Evolutionary conservation across 2,888 invertebrate species (phyloP), one percentile per base, ranked within the genome.

Genomic region (Cryptocephalus moraei): DNA sequence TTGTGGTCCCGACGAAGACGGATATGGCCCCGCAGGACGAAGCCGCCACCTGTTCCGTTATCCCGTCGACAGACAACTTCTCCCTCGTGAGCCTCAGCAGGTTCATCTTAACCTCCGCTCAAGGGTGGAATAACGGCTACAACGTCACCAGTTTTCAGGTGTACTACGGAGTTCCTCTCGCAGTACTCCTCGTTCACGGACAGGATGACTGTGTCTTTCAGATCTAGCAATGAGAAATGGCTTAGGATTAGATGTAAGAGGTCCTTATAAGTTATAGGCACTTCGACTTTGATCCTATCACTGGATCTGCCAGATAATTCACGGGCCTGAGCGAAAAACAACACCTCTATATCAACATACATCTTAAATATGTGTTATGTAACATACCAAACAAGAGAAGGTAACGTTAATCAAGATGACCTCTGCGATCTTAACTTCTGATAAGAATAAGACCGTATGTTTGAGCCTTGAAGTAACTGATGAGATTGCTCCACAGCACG

Each of bases 91-190:
- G 66, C 62, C 84, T 78, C 12, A 90, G 61, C 56, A 79, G 75
- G 72, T 91, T 82, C 82, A 86, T 88, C 36, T 56, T 47, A 87
- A 60, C 95, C 95, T 60, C 94, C 94, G 72, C 94, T 94, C 44
- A 96, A 75, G 0, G 95, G 95, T 45, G 95, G 95, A 63, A 96
- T 94, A 10, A 95, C 78, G 51, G 94, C 95, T 52, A 95, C 77
- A 68, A 83, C 86, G 74, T 94, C 93, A 52, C 79, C 81, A 31
- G 79, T 73, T 36, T 75, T 75, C 8, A 91, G 69, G 14, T 72
- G 65, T 9, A 60, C 41, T 34, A 72, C 67, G 33, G 75, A 72
- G 1, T 77, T 72, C 46, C 74, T 70, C 11, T 76, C 71, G 52
- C 84, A 77, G 57, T 90, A 91, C 55, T 82, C 81, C 63, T 92